Evolutionary conservation across 1,140 invertebrate genomes (phyloP).

Genomic region (Eumeta japonica): DNA sequence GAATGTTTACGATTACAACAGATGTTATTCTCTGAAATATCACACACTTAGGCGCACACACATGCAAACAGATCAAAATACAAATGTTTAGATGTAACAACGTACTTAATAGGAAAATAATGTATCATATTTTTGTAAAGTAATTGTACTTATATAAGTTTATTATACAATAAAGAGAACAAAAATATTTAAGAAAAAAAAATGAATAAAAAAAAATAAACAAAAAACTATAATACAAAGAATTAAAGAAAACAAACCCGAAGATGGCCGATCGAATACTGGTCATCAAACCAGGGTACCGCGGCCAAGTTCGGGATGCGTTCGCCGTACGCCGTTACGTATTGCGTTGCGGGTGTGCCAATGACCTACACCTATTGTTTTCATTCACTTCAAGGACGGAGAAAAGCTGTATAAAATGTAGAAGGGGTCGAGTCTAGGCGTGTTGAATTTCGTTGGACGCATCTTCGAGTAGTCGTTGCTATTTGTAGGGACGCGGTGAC

Average conservation of each 20-base stretch:
- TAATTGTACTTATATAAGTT: conserved; percentile 47
- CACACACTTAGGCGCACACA: conserved; percentile 22
- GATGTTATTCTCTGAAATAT: conserved; percentile 23
- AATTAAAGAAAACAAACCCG: conserved; percentile 12
- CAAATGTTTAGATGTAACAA: conserved; percentile 12
- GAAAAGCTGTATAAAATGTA: conserved; percentile 21
- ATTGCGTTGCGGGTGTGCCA: no score
- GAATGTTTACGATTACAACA: conserved; percentile 31
- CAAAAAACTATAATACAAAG: conserved; percentile 23
- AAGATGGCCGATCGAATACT: no score
- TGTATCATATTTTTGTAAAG: conserved; percentile 56
- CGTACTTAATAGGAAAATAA: conserved; percentile 38
- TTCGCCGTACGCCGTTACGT: no score
- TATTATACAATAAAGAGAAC: conserved; percentile 53
- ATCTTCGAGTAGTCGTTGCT: conserved; percentile 12
- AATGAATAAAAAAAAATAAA: conserved; percentile 39
- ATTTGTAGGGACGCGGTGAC: conserved; percentile 29
- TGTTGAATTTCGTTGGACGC: conserved; percentile 42
- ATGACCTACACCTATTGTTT: conserved; percentile 40
- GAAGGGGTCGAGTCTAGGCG: conserved; percentile 40
- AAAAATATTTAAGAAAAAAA: conserved; percentile 47
- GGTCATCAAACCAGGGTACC: no score
- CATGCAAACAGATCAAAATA: conserved; percentile 21
- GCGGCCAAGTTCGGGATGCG: no score
- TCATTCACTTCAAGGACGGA: conserved; percentile 15